A percentile compares a stretch with the other conserved stretches of the same genome.
Conservation (phyloP, 2,113 vertebrate species). For the Caranx ignobilis region DNA sequence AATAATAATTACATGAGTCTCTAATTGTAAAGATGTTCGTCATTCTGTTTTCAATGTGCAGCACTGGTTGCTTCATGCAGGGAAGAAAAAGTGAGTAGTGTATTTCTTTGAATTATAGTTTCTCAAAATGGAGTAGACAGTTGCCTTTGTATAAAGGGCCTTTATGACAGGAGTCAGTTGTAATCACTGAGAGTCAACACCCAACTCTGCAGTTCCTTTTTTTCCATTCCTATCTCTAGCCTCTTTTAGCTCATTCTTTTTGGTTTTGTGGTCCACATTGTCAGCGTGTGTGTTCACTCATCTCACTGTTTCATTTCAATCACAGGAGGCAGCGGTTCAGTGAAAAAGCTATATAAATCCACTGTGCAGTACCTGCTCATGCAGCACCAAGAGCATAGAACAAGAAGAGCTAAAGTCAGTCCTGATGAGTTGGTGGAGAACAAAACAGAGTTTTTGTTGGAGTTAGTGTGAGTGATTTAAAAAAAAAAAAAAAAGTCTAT, state of each 20-base stretch:
- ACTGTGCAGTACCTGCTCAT: not conserved
- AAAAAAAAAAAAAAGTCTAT: not conserved
- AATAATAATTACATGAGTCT: not conserved
- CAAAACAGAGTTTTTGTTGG: not conserved
- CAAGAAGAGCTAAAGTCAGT: not conserved
- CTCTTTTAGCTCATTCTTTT: not conserved
- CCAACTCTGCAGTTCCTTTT: not conserved
- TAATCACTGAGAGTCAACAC: not conserved
- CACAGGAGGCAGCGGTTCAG: not conserved
- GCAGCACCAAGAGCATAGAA: not conserved
- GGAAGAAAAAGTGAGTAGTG: too few species aligned
- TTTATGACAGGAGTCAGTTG: not conserved
- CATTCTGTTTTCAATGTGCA: too few species aligned
- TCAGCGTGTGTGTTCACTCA: not conserved
- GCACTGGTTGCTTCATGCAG: too few species aligned
- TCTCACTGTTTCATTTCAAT: not conserved
- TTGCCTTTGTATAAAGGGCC: not conserved
- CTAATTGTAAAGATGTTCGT: too few species aligned
- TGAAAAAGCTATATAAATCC: not conserved
- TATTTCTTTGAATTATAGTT: too few species aligned
- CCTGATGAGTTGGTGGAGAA: not conserved
- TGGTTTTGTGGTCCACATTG: not conserved
- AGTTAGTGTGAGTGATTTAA: not conserved
- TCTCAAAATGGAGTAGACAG: too few species aligned
- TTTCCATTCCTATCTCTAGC: not conserved